These are phyloP conservation scores for Zaprionus taronus DNA, from an alignment of 1,140 invertebrate genomes.

Conservation along the genomic window DNA sequence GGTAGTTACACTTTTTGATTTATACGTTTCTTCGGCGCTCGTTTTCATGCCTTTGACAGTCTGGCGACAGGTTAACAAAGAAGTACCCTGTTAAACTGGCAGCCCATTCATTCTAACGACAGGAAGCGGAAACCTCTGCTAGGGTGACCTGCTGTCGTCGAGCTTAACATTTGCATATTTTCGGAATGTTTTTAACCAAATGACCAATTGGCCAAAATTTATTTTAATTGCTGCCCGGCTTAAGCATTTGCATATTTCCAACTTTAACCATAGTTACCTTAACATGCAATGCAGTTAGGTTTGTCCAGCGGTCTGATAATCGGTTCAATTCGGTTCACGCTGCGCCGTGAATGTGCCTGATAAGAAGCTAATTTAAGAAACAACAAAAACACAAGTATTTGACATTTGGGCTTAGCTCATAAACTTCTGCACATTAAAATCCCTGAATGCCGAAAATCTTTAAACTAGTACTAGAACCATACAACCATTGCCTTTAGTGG, in stretches of 20 bases:
- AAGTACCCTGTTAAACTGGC: slow-evolving; percentile 29
- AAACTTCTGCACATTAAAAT: slow-evolving; percentile 71
- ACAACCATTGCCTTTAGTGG: slow-evolving; percentile 23
- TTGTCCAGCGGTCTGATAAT: slow-evolving; percentile 45
- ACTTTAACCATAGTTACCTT: neutral
- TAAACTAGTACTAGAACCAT: slow-evolving; percentile 36
- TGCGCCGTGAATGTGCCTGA: slow-evolving; percentile 71
- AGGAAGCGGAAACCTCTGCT: slow-evolving; percentile 71
- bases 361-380: slow-evolving; percentile 80
- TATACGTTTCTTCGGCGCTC: slow-evolving; percentile 76
- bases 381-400: slow-evolving; percentile 43
- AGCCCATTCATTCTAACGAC: slow-evolving; percentile 57
- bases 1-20: slow-evolving; percentile 75
- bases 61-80: slow-evolving; percentile 62
- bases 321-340: slow-evolving; percentile 62
- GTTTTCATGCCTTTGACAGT: slow-evolving; percentile 81
- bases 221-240: slow-evolving; percentile 67
- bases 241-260: slow-evolving; percentile 61
- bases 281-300: slow-evolving; percentile 51
- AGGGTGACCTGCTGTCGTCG: slow-evolving; percentile 48
- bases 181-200: slow-evolving; percentile 68
- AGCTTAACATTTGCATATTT: slow-evolving; percentile 71
- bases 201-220: slow-evolving; percentile 82
- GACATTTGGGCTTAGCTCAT: slow-evolving; percentile 65
- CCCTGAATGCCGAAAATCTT: slow-evolving; percentile 37